These are phyloP conservation scores for Heliconius eleuchia DNA, from an alignment of 1,140 invertebrate species.

Conservation along the genomic window DNA sequence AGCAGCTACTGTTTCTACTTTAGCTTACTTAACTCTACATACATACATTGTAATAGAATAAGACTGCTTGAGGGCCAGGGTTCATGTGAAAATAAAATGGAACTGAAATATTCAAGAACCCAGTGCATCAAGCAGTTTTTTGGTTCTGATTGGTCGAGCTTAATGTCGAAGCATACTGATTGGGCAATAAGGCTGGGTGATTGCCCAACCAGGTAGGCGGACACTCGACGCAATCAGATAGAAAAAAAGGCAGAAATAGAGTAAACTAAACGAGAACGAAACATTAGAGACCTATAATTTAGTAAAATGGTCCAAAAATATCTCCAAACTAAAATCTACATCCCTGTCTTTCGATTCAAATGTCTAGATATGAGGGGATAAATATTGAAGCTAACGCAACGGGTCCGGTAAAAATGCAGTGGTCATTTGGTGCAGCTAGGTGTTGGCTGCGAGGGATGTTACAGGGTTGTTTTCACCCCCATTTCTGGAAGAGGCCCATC, in stretches of 20 bases:
- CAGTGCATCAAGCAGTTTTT: conserved; percentile 58
- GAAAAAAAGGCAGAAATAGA: conserved; percentile 41
- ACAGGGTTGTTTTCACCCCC: conserved; percentile 83
- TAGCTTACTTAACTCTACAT: conserved; percentile 79
- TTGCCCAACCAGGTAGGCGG: conserved; percentile 80
- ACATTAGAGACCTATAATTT: conserved; percentile 48
- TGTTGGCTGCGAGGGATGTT: conserved; percentile 55
- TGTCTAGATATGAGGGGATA: conserved; percentile 42
- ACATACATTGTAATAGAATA: conserved; percentile 77
- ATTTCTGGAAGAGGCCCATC: conserved; percentile 94
- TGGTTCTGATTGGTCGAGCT: conserved; percentile 68
- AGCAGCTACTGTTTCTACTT: conserved; percentile 63
- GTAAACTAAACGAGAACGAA: conserved; percentile 41
- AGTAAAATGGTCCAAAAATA: conserved; percentile 76
- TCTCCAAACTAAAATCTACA: conserved; percentile 69
- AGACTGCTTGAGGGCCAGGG: conserved; percentile 57
- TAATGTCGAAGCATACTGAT: conserved; percentile 72
- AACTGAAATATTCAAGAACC: conserved; percentile 52
- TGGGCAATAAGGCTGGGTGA: conserved; percentile 81
- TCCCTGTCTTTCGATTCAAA: conserved; percentile 69
- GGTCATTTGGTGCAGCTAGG: conserved; percentile 63
- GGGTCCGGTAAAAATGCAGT: conserved; percentile 63
- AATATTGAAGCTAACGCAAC: conserved; percentile 60
- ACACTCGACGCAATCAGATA: conserved; percentile 73
- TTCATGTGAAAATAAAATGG: conserved; percentile 49